Evolutionary conservation across 2,888 invertebrate species (phyloP).

Genomic region (Endomychus coccineus): DNA sequence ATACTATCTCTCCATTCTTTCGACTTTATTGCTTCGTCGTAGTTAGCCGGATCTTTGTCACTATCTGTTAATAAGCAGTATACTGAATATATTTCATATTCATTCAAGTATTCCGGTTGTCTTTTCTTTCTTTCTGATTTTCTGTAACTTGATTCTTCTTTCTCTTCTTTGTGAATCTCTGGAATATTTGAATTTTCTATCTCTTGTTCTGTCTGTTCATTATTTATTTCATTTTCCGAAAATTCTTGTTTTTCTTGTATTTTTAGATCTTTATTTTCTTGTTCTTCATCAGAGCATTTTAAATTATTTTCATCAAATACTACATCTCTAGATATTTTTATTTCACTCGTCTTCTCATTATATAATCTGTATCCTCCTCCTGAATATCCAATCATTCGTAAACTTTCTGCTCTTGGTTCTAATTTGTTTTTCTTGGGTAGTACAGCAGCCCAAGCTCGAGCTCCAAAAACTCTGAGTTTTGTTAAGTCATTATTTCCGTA

Average conservation of each 20-base stretch:
- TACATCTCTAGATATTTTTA: conserved; percentile 22
- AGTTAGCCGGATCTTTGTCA: conserved; percentile 5
- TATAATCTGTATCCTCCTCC: conserved; percentile 23
- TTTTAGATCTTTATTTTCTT: conserved; percentile 11
- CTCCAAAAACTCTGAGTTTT: conserved; percentile 24
- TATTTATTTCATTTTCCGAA: conserved; percentile 10
- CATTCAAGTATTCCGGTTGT: conserved; percentile 7
- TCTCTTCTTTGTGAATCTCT: background rate
- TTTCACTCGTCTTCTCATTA: conserved; percentile 19
- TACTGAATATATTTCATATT: conserved; percentile 19
- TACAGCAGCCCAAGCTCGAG: conserved; percentile 20
- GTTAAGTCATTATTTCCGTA: conserved; percentile 20
- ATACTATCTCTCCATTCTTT: conserved; percentile 20
- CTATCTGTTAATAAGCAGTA: conserved; percentile 14
- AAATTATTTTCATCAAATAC: conserved; percentile 22
- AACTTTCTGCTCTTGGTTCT: conserved; percentile 19
- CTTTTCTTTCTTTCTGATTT: conserved; percentile 11
- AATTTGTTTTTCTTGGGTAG: conserved; percentile 23
- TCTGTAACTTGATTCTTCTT: background rate
- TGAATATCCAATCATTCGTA: conserved; percentile 25
- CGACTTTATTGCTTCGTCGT: conserved; percentile 7
- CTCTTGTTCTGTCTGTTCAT: conserved; percentile 3
- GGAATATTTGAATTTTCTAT: conserved; percentile 7
- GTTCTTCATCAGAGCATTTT: too few species aligned
- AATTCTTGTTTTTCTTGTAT: conserved; percentile 10